Percentiles rank a stretch among this genome's conserved stretches.
Conservation (phyloP, 2,113 vertebrate genomes). For the Octodon degus region DNA sequence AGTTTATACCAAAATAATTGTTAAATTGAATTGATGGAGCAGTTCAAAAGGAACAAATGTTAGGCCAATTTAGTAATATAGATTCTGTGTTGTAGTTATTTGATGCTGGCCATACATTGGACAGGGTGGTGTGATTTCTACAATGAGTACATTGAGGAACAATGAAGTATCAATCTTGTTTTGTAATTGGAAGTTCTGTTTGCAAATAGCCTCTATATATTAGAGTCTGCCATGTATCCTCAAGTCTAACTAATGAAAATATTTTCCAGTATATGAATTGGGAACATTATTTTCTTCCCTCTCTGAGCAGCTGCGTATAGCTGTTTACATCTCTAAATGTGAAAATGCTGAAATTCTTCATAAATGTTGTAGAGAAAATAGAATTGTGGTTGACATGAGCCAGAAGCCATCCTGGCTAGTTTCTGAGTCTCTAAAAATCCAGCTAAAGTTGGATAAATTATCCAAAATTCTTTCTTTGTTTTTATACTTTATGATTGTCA, state of each 20-base stretch:
- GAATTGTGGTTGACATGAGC: conserved; percentile 7
- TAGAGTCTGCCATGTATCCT: not conserved
- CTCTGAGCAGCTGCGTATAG: conserved; percentile 3
- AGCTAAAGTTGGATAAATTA: not conserved
- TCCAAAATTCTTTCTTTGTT: conserved; percentile 33
- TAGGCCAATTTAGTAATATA: conserved; percentile 9
- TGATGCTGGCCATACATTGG: not conserved
- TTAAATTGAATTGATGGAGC: not conserved
- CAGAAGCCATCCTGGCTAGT: not conserved
- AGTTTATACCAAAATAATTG: conserved; percentile 41
- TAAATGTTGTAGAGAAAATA: conserved; percentile 30
- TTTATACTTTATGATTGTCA: not conserved
- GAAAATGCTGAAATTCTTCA: not conserved
- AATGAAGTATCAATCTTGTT: conserved; percentile 32
- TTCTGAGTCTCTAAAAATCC: conserved; percentile 34
- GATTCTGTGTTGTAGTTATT: conserved; percentile 1
- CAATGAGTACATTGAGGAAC: not conserved
- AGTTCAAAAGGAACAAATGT: conserved; percentile 41
- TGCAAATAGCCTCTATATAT: not conserved
- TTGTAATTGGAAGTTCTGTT: conserved; percentile 45
- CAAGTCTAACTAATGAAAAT: conserved; percentile 53
- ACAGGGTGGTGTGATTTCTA: not conserved
- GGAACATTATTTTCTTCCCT: conserved; percentile 43
- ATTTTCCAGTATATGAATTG: not conserved
- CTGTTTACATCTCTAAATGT: conserved; percentile 4